Conservation (phyloP, 2,888 invertebrate species). For the Nomada flava region DNA sequence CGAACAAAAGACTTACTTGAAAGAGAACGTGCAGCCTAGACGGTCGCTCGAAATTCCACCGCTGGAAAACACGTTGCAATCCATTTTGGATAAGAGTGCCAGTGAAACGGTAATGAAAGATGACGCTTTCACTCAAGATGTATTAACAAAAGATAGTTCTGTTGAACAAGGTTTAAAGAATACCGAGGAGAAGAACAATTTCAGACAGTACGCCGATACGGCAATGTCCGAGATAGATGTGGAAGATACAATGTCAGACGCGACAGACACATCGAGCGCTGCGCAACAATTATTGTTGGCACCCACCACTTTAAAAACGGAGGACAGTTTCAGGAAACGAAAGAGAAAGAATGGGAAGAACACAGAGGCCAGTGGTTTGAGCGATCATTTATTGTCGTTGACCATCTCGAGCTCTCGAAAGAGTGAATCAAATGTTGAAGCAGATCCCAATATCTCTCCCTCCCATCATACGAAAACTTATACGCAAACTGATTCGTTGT, state of each 20-base stretch:
- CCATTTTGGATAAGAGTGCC: conserved; percentile 71
- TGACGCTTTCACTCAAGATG: background rate
- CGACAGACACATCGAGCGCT: conserved; percentile 29
- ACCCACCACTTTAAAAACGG: background rate
- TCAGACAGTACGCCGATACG: background rate
- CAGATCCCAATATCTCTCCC: conserved; percentile 44
- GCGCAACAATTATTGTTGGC: conserved; percentile 45
- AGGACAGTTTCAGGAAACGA: conserved; percentile 1
- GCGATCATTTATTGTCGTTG: conserved; percentile 77
- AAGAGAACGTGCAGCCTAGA: conserved; percentile 15
- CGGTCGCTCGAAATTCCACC: conserved; percentile 59
- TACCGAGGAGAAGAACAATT: background rate
- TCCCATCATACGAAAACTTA: conserved; percentile 50
- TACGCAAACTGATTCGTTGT: conserved; percentile 72
- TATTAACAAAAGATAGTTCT: background rate
- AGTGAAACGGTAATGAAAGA: conserved; percentile 37
- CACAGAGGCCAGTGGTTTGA: conserved; percentile 70
- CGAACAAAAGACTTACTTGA: conserved; percentile 5
- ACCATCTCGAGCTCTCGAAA: conserved; percentile 61
- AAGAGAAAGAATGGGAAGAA: conserved; percentile 21
- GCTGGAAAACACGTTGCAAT: conserved; percentile 73
- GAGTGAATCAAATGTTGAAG: conserved; percentile 39
- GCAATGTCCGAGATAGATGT: conserved; percentile 18
- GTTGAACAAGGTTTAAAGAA: background rate
- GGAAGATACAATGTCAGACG: conserved; percentile 4